These are phyloP conservation scores for Lacanobia oleracea DNA, from an alignment of 2,888 invertebrate species.

Conservation along the genomic window DNA sequence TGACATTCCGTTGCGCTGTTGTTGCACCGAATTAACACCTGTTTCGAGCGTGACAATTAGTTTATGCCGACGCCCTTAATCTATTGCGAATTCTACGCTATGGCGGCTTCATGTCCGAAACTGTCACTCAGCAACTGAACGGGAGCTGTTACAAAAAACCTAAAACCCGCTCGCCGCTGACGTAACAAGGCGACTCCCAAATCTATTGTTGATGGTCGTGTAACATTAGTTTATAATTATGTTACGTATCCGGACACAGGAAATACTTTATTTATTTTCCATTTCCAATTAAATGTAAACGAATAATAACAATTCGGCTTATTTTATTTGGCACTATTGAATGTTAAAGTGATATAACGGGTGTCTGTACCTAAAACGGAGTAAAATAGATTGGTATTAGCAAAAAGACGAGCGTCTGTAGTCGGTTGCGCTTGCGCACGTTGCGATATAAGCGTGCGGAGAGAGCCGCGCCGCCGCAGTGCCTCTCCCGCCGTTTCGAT, in stretches of 20 bases:
- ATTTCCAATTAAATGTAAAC: slow-evolving; percentile 66
- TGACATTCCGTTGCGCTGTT: slow-evolving; percentile 63
- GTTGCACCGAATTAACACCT: slow-evolving; percentile 65
- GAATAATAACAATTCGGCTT: slow-evolving; percentile 61
- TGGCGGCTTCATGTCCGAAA: slow-evolving; percentile 15
- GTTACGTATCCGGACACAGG: slow-evolving; percentile 67
- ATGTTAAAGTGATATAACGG: slow-evolving; percentile 76
- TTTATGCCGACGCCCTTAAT: slow-evolving; percentile 51
- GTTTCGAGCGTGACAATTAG: slow-evolving; percentile 60
- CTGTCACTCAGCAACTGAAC: slow-evolving; percentile 22
- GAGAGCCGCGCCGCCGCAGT: slow-evolving; percentile 81
- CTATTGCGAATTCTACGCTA: slow-evolving; percentile 26
- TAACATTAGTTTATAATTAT: slow-evolving; percentile 60
- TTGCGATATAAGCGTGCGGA: slow-evolving; percentile 80
- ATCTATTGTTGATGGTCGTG: slow-evolving; percentile 62
- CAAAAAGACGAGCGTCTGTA: slow-evolving; percentile 65
- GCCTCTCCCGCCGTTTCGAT: slow-evolving; percentile 80
- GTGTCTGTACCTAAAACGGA: slow-evolving; percentile 52
- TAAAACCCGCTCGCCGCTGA: slow-evolving; percentile 67
- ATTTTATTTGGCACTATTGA: slow-evolving; percentile 57
- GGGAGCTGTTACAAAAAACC: slow-evolving; percentile 44
- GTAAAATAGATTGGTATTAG: slow-evolving; percentile 66
- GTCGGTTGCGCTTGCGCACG: slow-evolving; percentile 69
- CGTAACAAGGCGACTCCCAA: slow-evolving; percentile 65
- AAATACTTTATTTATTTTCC: slow-evolving; percentile 72